Evolutionary conservation across 35 echinoderm and acorn worm genomes (phyloP).

Genomic region (Nesometra sesokonis): DNA sequence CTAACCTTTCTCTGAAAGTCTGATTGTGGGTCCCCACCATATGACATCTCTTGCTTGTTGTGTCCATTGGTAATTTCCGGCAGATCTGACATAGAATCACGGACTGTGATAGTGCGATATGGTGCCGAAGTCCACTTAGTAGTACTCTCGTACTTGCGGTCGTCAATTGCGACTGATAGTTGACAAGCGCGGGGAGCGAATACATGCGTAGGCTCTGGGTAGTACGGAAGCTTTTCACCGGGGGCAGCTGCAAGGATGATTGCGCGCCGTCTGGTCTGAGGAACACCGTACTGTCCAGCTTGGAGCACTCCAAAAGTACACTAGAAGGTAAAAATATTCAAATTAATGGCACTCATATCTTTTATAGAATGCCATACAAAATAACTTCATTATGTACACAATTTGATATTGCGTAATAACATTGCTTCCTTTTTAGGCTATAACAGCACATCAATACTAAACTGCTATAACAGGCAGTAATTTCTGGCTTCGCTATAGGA

Average conservation of each 20-base stretch:
- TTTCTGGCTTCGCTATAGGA: no score
- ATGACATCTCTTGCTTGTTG: constrained; percentile 79
- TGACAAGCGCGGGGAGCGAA: constrained; percentile 74
- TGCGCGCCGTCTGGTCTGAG: constrained; percentile 84
- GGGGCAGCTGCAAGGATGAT: constrained; percentile 95
- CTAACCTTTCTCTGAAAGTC: constrained; percentile 81
- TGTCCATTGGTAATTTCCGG: constrained; percentile 73
- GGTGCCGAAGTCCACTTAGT: constrained; percentile 77
- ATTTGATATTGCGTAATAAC: no score
- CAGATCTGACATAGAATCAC: constrained; percentile 80
- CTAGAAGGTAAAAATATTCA: constrained; percentile 26
- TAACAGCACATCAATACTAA: no score
- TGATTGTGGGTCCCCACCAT: constrained; percentile 88
- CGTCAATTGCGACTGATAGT: constrained; percentile 74
- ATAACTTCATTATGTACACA: no score
- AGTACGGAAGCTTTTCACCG: constrained; percentile 77
- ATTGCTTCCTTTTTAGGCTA: no score
- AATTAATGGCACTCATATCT: no score
- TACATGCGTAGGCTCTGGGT: constrained; percentile 87
- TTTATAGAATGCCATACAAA: no score
- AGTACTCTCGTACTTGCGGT: constrained; percentile 59
- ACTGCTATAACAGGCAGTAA: no score
- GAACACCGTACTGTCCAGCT: constrained; percentile 94
- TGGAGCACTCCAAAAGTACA: constrained; percentile 95
- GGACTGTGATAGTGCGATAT: constrained; percentile 84